Percentiles rank a stretch among this genome's conserved stretches.
phyloP scores from a whole-genome alignment of 2,888 invertebrate genomes.

The Papilio demoleus region DNA sequence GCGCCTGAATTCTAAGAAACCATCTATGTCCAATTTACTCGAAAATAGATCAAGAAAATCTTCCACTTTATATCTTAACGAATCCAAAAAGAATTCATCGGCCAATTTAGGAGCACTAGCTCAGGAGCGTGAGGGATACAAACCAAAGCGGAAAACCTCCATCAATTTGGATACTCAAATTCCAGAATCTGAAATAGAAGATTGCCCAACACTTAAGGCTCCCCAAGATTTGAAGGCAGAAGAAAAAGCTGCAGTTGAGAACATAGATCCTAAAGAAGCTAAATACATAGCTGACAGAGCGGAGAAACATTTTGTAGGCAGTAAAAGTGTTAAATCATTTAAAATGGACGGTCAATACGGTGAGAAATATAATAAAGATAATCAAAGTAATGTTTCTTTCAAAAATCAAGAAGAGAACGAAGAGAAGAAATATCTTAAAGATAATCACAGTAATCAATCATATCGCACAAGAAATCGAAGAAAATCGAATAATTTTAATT shows the following conservation, averaged over 20 bases:
- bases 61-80: conserved; percentile 74
- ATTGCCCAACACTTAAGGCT: conserved; percentile 78
- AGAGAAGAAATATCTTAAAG: conserved; percentile 74
- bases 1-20: conserved; percentile 73
- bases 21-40: conserved; percentile 75
- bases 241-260: conserved; percentile 74
- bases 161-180: conserved; percentile 68
- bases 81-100: conserved; percentile 78
- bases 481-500: conserved; percentile 83
- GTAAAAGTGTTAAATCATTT: conserved; percentile 71
- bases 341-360: conserved; percentile 74
- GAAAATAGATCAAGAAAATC: conserved; percentile 77
- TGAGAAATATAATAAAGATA: conserved; percentile 71
- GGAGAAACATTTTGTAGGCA: conserved; percentile 67
- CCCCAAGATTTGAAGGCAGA: conserved; percentile 81
- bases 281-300: conserved; percentile 71
- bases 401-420: conserved; percentile 72
- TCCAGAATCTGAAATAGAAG: conserved; percentile 80
- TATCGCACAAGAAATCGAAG: conserved; percentile 63
- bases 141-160: conserved; percentile 74
- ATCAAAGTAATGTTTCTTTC: conserved; percentile 71
- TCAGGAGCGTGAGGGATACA: conserved; percentile 65
- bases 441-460: conserved; percentile 77
- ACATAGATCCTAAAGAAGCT: conserved; percentile 69
- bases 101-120: conserved; percentile 67